phyloP scores from a whole-genome alignment of 2,888 invertebrate species.

The Ectemnius cavifrons region DNA sequence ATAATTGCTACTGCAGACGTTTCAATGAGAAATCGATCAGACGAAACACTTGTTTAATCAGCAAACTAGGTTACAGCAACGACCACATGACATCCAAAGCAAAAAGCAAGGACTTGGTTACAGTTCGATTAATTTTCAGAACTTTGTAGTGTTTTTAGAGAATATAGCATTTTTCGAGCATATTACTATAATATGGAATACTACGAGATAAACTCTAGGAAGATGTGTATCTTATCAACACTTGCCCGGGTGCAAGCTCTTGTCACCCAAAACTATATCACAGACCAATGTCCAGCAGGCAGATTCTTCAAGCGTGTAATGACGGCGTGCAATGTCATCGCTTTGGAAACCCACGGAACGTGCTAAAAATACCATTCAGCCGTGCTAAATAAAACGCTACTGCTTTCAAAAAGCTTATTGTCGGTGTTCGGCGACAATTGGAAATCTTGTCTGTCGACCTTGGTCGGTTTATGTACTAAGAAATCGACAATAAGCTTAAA shows the following conservation, averaged over 20 bases:
- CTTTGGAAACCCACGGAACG: no score
- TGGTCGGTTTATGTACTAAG: slow-evolving; percentile 46
- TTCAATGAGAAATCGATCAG: slow-evolving; percentile 21
- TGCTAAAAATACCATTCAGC: no score
- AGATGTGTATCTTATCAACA: no score
- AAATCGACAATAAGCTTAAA: slow-evolving; percentile 25
- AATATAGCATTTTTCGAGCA: background rate
- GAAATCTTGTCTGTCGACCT: slow-evolving; percentile 7
- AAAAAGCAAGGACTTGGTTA: background rate
- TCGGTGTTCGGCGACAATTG: no score
- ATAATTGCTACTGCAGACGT: slow-evolving; percentile 12
- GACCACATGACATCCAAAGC: background rate
- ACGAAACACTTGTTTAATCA: slow-evolving; percentile 15
- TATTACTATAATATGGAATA: background rate
- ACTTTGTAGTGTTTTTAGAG: background rate
- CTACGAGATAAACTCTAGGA: no score
- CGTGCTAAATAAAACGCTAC: no score
- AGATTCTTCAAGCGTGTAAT: no score
- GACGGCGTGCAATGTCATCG: no score
- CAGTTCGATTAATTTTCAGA: background rate
- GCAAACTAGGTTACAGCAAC: slow-evolving; percentile 29
- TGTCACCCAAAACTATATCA: no score
- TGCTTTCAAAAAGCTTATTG: no score
- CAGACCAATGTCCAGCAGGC: no score
- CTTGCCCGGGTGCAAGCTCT: no score